Conservation (phyloP, 2,113 vertebrate genomes). For the Cyprinodon tularosa region DNA sequence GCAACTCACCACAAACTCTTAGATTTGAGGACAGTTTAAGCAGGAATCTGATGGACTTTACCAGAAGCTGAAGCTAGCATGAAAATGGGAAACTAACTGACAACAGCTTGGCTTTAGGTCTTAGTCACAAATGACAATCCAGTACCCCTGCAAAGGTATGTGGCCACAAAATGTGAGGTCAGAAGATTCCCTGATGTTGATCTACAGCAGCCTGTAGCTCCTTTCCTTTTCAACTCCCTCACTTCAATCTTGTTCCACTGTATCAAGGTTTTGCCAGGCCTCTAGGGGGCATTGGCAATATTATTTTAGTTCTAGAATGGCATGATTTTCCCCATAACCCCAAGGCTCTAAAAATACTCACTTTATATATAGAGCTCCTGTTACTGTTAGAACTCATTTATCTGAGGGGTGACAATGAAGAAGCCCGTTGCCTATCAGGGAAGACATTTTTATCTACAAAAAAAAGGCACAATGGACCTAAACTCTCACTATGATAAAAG, state of each 20-base stretch:
- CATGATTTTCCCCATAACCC: slow-evolving; percentile 49
- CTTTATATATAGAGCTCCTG: slow-evolving; percentile 56
- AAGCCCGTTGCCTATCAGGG: slow-evolving; percentile 15
- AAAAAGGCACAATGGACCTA: slow-evolving; percentile 47
- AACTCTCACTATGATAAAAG: slow-evolving; percentile 48
- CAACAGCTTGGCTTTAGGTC: not conserved
- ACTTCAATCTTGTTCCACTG: slow-evolving; percentile 4
- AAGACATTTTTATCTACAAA: slow-evolving; percentile 48
- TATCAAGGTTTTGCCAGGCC: slow-evolving; percentile 60
- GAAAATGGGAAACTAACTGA: not conserved
- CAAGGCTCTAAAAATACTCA: slow-evolving; percentile 55
- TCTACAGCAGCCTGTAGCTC: not conserved
- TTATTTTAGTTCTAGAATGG: slow-evolving; percentile 54
- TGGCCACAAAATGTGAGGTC: slow-evolving; percentile 13
- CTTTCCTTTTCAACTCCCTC: not conserved
- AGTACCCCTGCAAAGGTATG: slow-evolving; percentile 8
- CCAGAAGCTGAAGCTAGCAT: not conserved
- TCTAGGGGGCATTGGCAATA: slow-evolving; percentile 60
- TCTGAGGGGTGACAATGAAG: slow-evolving; percentile 28
- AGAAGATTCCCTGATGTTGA: slow-evolving; percentile 6
- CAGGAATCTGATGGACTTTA: not conserved
- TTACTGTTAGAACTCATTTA: slow-evolving; percentile 36
- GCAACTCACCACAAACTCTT: not conserved
- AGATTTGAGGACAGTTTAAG: not conserved
- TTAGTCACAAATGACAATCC: slow-evolving; percentile 7